phyloP scores from a whole-genome alignment of 2,888 invertebrate species.

The Taphrorychus bicolor region DNA sequence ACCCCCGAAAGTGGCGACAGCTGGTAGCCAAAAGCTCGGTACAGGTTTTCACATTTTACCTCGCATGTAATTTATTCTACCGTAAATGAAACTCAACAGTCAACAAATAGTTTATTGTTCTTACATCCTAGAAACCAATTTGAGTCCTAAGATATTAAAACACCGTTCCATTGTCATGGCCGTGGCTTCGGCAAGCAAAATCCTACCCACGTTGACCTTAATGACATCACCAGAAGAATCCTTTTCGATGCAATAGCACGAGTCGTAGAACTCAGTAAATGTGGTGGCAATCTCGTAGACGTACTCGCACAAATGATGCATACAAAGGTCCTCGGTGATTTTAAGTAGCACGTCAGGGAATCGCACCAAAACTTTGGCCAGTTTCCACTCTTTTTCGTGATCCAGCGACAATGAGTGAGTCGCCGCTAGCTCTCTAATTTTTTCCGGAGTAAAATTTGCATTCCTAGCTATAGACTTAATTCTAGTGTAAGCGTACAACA shows the following conservation, averaged over 20 bases:
- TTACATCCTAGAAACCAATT: slow-evolving; percentile 92
- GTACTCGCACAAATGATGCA: slow-evolving; percentile 93
- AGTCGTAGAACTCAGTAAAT: slow-evolving; percentile 97
- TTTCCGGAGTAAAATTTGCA: slow-evolving; percentile 70
- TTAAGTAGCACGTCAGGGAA: slow-evolving; percentile 88
- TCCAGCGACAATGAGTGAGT: slow-evolving; percentile 71
- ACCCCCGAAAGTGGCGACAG: too few species aligned
- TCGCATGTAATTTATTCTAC: too few species aligned
- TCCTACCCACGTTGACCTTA: slow-evolving; percentile 83
- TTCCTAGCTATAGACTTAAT: slow-evolving; percentile 90
- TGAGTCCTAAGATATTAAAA: slow-evolving; percentile 90
- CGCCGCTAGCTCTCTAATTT: slow-evolving; percentile 68
- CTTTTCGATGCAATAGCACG: slow-evolving; percentile 96
- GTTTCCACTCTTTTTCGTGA: slow-evolving; percentile 94
- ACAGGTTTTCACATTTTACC: too few species aligned
- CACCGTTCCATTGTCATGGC: slow-evolving; percentile 86
- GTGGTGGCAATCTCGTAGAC: slow-evolving; percentile 92
- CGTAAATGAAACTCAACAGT: too few species aligned
- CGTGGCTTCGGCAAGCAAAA: slow-evolving; percentile 92
- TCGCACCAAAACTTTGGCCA: slow-evolving; percentile 84
- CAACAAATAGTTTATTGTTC: not conserved
- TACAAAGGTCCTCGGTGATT: slow-evolving; percentile 79
- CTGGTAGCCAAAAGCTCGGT: too few species aligned
- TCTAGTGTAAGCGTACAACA: slow-evolving; percentile 92
- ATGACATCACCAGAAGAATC: slow-evolving; percentile 80